Evolutionary conservation across 2,797 vertebrate genomes (phyloP), one percentile per base, ranked within the genome.

Genomic region (Clamator glandarius): DNA sequence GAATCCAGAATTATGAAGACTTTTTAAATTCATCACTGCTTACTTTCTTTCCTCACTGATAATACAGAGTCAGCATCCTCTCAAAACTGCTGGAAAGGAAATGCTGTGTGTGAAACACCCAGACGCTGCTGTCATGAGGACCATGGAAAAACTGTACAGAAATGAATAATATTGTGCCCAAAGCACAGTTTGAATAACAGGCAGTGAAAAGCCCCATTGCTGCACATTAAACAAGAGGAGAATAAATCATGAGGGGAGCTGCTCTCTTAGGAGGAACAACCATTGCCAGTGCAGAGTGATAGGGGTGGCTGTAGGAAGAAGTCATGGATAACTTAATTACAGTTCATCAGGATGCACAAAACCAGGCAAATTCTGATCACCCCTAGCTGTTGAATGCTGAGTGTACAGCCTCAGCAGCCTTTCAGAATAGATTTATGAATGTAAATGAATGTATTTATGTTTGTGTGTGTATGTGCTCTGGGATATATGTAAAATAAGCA

Each of bases 101-200:
- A 50, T 5, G 81, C 3, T 5, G 81, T 3, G 4, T 77, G 64
- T 48, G 84, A 89, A 91, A 92, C 52, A 8, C 51, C 52, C 84
- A 89, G 92, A 82, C 36, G 7, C 36, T 25, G 86, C 69, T 95
- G 89, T 70, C 74, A 84, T 21, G 84, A 94, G 50, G 70, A 28
- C 36, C 68, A 51, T 42, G 88, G 90, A 90, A 92, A 96, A 95
- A 94, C 4, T 54, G 9, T 67, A 70, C 0, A 21, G 95, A 94
- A 95, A 87, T 83, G 81, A 92, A 95, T 94, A 89, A 94, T 92
- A 92, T 82, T 84, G 78, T 85, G 86, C 86, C 69, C 92, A 89
- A 92, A 92, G 78, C 90, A 89, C 44, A 67, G 75, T 87, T 89
- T 95, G 90, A 93, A 87, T 90, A 94, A 84, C 55, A 88, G 84